Conservation (phyloP, 1,140 invertebrate species). For the Pseudomyrmex gracilis region DNA sequence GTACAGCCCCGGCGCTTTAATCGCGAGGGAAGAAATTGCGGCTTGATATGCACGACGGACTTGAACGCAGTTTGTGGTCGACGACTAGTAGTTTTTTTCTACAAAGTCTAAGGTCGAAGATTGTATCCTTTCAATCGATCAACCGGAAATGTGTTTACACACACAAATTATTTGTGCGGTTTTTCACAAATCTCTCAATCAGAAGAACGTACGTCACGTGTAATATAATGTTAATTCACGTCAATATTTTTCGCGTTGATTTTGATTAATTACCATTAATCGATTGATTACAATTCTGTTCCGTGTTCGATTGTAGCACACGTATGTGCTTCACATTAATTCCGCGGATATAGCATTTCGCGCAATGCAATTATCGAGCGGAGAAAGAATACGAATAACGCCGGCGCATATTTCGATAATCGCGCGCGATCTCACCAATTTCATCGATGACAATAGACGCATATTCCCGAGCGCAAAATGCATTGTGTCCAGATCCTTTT, state of each 20-base stretch:
- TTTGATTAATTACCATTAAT: no score
- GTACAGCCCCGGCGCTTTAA: conserved; percentile 10
- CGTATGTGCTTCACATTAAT: no score
- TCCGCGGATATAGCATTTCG: neutral
- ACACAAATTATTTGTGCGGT: neutral
- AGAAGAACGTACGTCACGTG: neutral
- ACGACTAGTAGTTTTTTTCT: neutral
- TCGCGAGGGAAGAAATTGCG: neutral
- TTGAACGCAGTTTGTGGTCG: neutral
- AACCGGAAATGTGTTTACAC: neutral
- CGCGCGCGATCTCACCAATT: neutral
- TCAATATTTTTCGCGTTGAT: no score
- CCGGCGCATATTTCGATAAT: neutral
- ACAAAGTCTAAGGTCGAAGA: no score
- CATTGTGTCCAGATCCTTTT: conserved; percentile 13
- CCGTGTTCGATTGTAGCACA: no score
- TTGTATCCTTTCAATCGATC: neutral
- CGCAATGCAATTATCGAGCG: neutral
- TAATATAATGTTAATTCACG: neutral
- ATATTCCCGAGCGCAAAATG: conserved; percentile 7
- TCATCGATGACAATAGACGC: neutral
- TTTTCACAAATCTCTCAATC: neutral
- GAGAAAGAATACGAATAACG: neutral
- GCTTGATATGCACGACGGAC: neutral
- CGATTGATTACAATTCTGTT: no score